Conservation (phyloP, 2,113 vertebrate species). For the Cervus canadensis region DNA sequence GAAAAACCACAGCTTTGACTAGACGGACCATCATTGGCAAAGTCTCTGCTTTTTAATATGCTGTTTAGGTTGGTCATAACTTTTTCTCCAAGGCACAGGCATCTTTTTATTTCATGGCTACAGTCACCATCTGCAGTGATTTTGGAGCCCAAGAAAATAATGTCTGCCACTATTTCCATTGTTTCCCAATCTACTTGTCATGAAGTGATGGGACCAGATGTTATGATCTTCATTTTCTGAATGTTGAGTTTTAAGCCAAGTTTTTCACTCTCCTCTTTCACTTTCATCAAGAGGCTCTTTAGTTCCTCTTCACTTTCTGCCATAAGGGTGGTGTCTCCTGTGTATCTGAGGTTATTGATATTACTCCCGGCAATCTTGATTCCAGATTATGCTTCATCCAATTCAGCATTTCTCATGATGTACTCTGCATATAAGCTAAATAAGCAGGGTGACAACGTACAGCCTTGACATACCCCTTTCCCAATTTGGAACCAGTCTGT, state of each 20-base stretch:
- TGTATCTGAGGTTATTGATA: background rate
- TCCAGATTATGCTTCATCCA: background rate
- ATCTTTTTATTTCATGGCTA: background rate
- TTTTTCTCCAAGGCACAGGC: background rate
- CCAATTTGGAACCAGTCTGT: background rate
- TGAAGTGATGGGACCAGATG: background rate
- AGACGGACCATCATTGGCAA: fast-evolving
- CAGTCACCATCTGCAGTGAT: background rate
- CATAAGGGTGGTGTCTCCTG: background rate
- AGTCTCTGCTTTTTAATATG: background rate
- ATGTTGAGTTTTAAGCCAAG: background rate
- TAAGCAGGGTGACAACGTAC: background rate
- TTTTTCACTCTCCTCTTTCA: background rate
- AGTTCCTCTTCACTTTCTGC: background rate
- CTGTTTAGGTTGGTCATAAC: background rate
- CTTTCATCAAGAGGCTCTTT: background rate
- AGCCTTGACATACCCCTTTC: background rate
- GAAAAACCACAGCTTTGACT: background rate
- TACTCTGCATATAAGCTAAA: background rate
- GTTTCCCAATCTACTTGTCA: background rate
- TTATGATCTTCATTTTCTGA: background rate
- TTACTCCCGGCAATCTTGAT: background rate
- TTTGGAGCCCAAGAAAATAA: background rate
- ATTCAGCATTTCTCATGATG: background rate
- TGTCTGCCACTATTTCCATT: background rate